Evolutionary conservation across 2,113 vertebrate genomes (phyloP), one percentile per base, ranked within the genome.

Genomic region (Calidris pygmaea): DNA sequence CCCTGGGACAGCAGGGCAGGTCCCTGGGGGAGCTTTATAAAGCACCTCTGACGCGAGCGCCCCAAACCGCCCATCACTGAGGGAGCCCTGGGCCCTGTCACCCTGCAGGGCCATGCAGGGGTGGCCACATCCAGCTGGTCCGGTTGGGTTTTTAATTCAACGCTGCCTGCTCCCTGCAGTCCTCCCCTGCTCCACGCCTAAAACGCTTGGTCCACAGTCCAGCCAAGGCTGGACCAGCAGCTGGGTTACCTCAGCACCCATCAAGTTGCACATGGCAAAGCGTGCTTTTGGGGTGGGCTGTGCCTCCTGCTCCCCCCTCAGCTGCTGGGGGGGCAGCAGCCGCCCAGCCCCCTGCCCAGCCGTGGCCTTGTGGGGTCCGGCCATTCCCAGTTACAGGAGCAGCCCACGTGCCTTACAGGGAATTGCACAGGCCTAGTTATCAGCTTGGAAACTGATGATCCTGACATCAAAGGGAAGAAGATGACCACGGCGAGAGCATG

Each of bases 331-430:
- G 34, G 18, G 22, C 7, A 1, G 59, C 65, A 39, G 48, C 66
- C 88, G 53, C 59, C 23, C 48, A 8, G 5, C 10, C 35, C 65
- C 35, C 37, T 75, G 41, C 21, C 45, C 21, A 29, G n/a, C 45
- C 14, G 0, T 35, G 55, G 43, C 32, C 14, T 24, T 63, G n/a
- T 0, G 0, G 27, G 12, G 41, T 53, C 34, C 6, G 4, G 45
- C 30, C 16, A 6, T 53, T 80, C 62, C 41, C 3, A 1, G 37
- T 29, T 26, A 19, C 12, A 45, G 72, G 18, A 91, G 58, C 53
- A 59, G 87, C 58, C 41, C 26, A 3, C 1, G 2, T 77, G 45
- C 79, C 30, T 9, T 62, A 62, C 35, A 71, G 30, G 24, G 41
- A 27, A 48, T 43, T 12, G 7, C 56, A n/a, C 30, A 7, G 15